A percentile compares a stretch with the other conserved stretches of the same genome.
Conservation (phyloP, 2,888 invertebrate species). For the Leucania comma region DNA sequence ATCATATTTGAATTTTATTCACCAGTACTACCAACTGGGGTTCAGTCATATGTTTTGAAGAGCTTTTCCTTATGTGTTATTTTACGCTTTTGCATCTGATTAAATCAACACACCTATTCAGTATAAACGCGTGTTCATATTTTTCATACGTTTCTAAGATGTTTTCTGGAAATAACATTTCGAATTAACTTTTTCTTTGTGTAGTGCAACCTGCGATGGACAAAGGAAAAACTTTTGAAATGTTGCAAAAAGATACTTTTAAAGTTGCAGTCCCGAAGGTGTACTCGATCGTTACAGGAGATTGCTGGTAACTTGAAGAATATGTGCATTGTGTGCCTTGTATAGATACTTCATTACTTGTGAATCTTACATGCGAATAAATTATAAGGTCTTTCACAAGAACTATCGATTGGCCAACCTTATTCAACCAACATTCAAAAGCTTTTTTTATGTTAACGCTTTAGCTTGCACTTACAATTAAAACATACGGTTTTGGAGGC, state of each 20-base stretch:
- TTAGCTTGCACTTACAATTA: not conserved
- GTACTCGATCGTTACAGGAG: constrained; percentile 42
- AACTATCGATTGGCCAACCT: too few relatives aligned
- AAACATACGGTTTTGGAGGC: too few relatives aligned
- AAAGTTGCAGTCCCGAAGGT: constrained; percentile 46
- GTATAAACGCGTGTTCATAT: not conserved
- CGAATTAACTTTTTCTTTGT: constrained; percentile 17
- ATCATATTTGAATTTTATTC: constrained; percentile 47
- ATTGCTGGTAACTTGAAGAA: constrained; percentile 25
- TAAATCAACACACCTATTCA: constrained; percentile 8
- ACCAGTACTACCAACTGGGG: constrained; percentile 35
- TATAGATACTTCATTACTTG: not conserved
- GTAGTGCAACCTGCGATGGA: constrained; percentile 26
- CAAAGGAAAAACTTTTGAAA: constrained; percentile 50
- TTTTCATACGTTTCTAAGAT: not conserved
- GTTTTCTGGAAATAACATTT: constrained; percentile 9
- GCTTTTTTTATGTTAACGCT: not conserved
- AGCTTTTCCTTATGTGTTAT: constrained; percentile 10
- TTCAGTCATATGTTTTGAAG: constrained; percentile 42
- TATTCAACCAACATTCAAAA: too few relatives aligned
- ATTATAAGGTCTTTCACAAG: too few relatives aligned
- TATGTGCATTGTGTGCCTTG: constrained; percentile 11
- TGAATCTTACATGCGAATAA: too few relatives aligned
- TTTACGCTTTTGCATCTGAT: constrained; percentile 12
- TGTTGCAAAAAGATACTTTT: constrained; percentile 49